Evolutionary conservation across 2,888 invertebrate species (phyloP), one percentile per base, ranked within the genome.

Genomic region (Cheilosia urbana): DNA sequence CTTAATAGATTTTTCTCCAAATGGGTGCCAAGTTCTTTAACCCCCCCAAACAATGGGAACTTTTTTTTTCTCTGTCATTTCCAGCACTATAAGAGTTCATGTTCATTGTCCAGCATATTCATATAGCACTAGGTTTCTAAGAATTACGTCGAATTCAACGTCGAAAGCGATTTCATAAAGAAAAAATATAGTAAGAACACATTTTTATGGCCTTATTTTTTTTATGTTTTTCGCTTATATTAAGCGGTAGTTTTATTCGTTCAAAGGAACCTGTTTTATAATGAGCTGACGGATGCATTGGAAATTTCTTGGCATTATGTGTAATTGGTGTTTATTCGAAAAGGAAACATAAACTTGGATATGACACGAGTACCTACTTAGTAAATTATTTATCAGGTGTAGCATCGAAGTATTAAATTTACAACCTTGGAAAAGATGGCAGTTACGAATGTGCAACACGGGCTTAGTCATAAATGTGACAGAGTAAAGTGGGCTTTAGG

Each of bases 201-300:
- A 6, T n/a, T 6, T 58, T 58, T 19, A 58, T 19, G 40, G 11
- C 24, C 24, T 24, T 51, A 4, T 19, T 17, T 11, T 4, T 66
- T 65, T 66, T 66, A 51, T 57, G 65, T 21, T 58, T 55, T 75
- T 65, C 17, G 17, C 21, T 75, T 27, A 30, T 9, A 51, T 66
- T 76, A 66, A 76, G 75, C 75, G 66, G 75, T 76, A 57, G 58
- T 24, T 77, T 77, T 30, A 53, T 51, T 15, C 24, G 42, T 68
- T 58, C 51, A 6, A 21, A 24, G 37, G 75, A 75, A 75, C 57
- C 53, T 34, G 60, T 42, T 57, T 45, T 51, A 3, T 47, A 72
- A 62, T 34, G 62, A 37, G 60, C 30, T 34, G 7, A 15, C 51
- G 13, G 13, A 15, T 60, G 72, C 60, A 53, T 53, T 9, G 30